Evolutionary conservation across 2,113 vertebrate genomes (phyloP).

Genomic region (Climacteris rufus): DNA sequence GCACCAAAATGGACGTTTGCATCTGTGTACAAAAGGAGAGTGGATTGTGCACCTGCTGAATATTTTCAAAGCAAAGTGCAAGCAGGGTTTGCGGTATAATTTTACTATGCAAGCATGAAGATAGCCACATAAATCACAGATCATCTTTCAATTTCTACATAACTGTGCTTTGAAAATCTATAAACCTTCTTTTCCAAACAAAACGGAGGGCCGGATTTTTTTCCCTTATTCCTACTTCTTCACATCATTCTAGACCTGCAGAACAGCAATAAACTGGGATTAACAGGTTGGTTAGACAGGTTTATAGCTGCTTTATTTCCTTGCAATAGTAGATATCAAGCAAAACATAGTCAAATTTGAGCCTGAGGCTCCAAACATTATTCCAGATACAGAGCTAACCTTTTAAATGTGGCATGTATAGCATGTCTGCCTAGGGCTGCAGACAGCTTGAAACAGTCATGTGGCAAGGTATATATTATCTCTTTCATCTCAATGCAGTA

Average conservation of each 20-base stretch:
- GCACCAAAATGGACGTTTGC: background rate
- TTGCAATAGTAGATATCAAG: background rate
- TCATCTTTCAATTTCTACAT: background rate
- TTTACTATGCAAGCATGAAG: background rate
- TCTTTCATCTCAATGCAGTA: background rate
- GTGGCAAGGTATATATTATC: background rate
- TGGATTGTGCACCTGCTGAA: background rate
- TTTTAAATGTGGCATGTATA: background rate
- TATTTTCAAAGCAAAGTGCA: background rate
- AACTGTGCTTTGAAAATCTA: background rate
- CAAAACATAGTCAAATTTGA: conserved; percentile 27
- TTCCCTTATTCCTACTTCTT: background rate
- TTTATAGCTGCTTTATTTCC: conserved; percentile 11
- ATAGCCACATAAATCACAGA: background rate
- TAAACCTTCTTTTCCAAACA: background rate
- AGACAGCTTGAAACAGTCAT: background rate
- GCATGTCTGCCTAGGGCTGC: background rate
- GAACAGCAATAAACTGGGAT: background rate
- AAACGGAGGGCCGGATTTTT: background rate
- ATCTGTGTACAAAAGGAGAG: background rate
- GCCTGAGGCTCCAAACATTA: background rate
- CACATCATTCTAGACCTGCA: background rate
- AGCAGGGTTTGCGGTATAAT: background rate
- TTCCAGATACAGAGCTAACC: conserved; percentile 20
- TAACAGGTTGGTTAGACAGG: background rate